phyloP scores from a whole-genome alignment of 2,113 vertebrate genomes.

The Zingel zingel region DNA sequence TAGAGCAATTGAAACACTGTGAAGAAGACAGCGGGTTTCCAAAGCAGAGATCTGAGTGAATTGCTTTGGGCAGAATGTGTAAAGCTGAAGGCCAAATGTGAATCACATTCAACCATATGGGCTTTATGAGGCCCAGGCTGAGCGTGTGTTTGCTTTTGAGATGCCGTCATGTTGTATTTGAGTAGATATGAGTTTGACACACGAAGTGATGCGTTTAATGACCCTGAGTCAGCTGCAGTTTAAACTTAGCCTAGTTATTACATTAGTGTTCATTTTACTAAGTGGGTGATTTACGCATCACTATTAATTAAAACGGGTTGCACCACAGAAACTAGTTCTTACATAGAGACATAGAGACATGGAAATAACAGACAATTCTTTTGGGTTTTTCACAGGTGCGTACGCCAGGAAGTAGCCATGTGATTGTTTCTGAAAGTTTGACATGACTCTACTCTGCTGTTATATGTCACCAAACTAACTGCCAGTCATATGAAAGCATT shows the following conservation, averaged over 20 bases:
- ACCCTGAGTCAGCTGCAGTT: conserved; percentile 23
- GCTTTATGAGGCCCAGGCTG: conserved; percentile 36
- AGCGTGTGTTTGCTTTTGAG: conserved; percentile 42
- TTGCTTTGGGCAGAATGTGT: conserved; percentile 47
- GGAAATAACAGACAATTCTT: too few relatives aligned
- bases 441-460: neutral
- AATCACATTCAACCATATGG: conserved; percentile 22
- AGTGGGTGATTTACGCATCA: neutral
- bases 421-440: neutral
- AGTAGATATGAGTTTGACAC: conserved; percentile 6
- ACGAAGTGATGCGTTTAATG: conserved; percentile 32
- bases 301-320: neutral
- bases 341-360: neutral
- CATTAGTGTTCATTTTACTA: neutral
- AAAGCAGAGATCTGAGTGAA: conserved; percentile 22
- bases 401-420: neutral
- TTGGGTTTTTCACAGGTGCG: neutral
- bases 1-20: conserved; percentile 32
- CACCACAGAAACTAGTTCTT: neutral
- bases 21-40: conserved; percentile 23
- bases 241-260: conserved; percentile 7
- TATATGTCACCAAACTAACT: neutral
- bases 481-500: neutral
- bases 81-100: conserved; percentile 44
- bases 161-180: conserved; percentile 28